Conservation (phyloP, 1,140 invertebrate genomes). For the Subanguina moxae region DNA sequence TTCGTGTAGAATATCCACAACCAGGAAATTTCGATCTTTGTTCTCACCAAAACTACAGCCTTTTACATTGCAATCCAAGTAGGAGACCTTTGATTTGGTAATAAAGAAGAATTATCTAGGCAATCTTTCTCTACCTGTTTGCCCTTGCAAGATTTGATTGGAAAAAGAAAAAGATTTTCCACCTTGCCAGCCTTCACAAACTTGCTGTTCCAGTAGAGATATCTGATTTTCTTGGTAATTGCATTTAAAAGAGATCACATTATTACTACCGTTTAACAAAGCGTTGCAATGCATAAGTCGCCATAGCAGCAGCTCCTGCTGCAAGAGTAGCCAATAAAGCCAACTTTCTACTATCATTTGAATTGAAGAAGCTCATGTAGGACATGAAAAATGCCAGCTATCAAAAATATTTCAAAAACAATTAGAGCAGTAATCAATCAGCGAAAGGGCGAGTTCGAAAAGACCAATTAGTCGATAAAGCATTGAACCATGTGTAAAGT, state of each 20-base stretch:
- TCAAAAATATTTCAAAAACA: not conserved
- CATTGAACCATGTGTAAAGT: not conserved
- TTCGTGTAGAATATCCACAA: conserved; percentile 22
- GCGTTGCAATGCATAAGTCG: not conserved
- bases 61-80: conserved; percentile 24
- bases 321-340: not conserved
- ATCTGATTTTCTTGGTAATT: not conserved
- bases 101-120: not conserved
- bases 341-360: not conserved
- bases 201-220: conserved; percentile 23
- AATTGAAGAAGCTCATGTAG: not conserved
- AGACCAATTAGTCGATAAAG: not conserved
- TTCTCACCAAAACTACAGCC: conserved; percentile 26
- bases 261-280: not conserved
- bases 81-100: conserved; percentile 19
- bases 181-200: conserved; percentile 27
- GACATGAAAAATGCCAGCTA: too few species aligned
- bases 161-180: conserved; percentile 26
- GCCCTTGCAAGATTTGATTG: conserved; percentile 39
- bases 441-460: not conserved
- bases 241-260: too few species aligned
- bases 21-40: conserved; percentile 31
- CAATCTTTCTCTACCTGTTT: conserved; percentile 30
- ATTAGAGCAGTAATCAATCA: not conserved
- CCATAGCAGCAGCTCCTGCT: not conserved